Conservation (phyloP, 1,140 invertebrate genomes). For the Chelonus insularis region DNA sequence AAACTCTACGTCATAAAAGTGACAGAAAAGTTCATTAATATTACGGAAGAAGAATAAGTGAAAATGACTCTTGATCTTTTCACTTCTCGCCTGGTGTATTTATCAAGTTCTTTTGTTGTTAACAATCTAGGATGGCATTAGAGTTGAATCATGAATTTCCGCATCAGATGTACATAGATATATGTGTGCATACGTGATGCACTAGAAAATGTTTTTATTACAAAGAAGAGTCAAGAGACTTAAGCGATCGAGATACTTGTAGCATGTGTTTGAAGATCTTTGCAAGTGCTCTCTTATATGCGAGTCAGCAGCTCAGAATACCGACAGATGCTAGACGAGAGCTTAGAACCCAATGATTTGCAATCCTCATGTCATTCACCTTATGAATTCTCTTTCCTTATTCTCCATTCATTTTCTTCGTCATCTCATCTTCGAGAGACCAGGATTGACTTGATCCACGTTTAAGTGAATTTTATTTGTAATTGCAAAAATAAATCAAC, state of each 20-base stretch:
- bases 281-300: slow-evolving; percentile 1
- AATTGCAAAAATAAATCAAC: too few relatives aligned
- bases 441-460: background rate
- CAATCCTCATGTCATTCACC: slow-evolving; percentile 36
- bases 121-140: background rate
- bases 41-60: background rate
- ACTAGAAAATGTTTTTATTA: too few relatives aligned
- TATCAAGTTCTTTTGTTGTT: background rate
- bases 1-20: background rate
- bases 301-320: slow-evolving; percentile 1
- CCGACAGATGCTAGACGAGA: slow-evolving; percentile 46
- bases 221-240: background rate
- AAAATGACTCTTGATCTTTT: background rate
- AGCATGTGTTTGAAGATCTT: slow-evolving; percentile 17
- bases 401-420: background rate
- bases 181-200: background rate
- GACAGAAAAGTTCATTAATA: background rate
- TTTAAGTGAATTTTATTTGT: too few relatives aligned
- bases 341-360: slow-evolving; percentile 40
- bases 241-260: background rate
- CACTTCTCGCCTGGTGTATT: background rate
- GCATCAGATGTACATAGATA: background rate
- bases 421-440: background rate
- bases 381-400: background rate
- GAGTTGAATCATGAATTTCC: background rate